phyloP scores from a whole-genome alignment of 2,797 vertebrate genomes.

The Acrocephalus scirpaceus region DNA sequence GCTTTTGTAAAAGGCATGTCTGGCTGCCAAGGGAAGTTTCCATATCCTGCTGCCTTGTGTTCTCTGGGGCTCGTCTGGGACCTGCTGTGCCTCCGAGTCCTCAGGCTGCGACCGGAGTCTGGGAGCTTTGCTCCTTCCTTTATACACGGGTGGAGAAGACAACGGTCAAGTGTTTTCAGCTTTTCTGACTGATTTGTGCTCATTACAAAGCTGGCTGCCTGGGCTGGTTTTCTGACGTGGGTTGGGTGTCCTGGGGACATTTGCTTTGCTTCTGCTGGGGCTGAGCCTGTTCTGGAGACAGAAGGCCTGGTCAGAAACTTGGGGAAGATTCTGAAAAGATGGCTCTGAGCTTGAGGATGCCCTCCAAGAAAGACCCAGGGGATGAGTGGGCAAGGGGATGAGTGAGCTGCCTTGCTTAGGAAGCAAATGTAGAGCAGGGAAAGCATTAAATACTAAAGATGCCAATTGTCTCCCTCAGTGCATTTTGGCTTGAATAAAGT shows the following conservation, averaged over 20 bases:
- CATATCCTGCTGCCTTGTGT: constrained; percentile 53
- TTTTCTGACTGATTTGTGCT: neutral
- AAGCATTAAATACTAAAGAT: neutral
- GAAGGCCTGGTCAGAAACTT: neutral
- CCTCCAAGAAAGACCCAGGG: neutral
- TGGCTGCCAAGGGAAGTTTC: constrained; percentile 63
- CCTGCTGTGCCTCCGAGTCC: constrained; percentile 3
- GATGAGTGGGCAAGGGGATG: neutral
- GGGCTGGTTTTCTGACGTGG: neutral
- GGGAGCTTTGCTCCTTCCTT: constrained; percentile 41
- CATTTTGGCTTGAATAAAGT: neutral
- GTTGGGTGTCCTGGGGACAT: constrained; percentile 24
- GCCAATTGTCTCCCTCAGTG: accelerated
- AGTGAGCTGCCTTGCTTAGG: neutral
- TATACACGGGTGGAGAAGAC: neutral
- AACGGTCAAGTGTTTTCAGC: constrained; percentile 23
- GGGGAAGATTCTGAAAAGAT: neutral
- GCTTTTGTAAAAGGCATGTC: constrained; percentile 9
- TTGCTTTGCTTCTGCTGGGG: neutral
- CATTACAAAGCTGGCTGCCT: neutral
- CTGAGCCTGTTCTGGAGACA: neutral
- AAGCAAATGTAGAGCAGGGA: neutral
- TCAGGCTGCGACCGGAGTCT: neutral
- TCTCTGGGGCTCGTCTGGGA: neutral
- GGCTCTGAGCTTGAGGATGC: neutral